A percentile compares a stretch with the other conserved stretches of the same genome.
phyloP scores from a whole-genome alignment of 2,797 vertebrate genomes.

The Smutsia gigantea region DNA sequence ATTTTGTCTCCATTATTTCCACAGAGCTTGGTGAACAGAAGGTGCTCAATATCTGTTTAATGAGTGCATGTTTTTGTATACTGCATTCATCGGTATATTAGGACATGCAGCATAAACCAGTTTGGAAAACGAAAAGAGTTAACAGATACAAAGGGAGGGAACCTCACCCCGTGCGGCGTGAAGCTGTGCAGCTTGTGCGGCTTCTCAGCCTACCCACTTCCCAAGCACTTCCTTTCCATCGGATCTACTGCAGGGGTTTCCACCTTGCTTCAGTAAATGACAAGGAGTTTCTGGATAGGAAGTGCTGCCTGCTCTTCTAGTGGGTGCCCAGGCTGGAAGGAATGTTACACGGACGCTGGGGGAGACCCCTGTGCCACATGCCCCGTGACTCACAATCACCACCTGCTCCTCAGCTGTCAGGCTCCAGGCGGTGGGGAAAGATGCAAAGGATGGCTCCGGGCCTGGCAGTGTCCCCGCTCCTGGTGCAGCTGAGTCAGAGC shows the following conservation, averaged over 20 bases:
- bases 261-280: neutral
- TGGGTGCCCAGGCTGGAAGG: neutral
- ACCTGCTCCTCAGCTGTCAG: neutral
- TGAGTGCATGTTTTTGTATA: neutral
- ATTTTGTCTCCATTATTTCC: neutral
- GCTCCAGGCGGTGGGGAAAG: neutral
- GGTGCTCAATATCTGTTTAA: neutral
- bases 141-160: too few relatives aligned
- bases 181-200: neutral
- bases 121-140: neutral
- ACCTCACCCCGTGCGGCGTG: neutral
- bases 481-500: neutral
- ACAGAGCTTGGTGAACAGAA: neutral
- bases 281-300: neutral
- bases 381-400: neutral
- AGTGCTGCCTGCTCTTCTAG: neutral
- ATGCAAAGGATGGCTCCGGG: accelerated
- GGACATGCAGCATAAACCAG: neutral
- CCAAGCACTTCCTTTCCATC: neutral
- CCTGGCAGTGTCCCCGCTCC: neutral
- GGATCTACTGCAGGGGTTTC: neutral
- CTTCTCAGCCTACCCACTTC: neutral
- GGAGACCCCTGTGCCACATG: neutral
- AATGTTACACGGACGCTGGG: too few relatives aligned
- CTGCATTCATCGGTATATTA: neutral